Conservation (phyloP, 1,140 invertebrate genomes). For the Caenorhabditis inopinata region DNA sequence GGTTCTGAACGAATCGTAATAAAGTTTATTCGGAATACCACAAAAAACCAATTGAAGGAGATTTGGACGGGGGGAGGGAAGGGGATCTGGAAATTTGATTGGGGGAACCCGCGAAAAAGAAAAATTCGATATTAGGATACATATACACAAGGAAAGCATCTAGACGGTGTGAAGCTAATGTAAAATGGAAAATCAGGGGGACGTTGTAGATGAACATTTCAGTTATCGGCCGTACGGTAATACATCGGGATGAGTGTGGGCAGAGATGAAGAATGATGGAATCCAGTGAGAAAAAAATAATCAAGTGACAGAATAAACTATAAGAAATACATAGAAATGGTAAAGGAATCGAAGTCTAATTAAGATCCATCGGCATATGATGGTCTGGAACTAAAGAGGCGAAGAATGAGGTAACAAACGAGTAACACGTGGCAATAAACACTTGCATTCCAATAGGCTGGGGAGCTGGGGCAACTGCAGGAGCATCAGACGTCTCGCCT, state of each 20-base stretch:
- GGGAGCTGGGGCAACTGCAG: background rate
- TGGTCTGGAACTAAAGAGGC: slow-evolving; percentile 8
- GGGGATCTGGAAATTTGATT: no score
- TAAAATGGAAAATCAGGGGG: background rate
- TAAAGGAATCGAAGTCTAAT: background rate
- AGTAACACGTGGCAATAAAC: slow-evolving; percentile 1
- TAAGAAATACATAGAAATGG: background rate
- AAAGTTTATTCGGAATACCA: slow-evolving; percentile 31
- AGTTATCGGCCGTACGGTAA: slow-evolving; percentile 11
- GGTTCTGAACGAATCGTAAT: slow-evolving; percentile 24
- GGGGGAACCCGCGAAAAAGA: background rate
- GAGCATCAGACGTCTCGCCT: background rate
- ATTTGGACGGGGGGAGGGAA: background rate
- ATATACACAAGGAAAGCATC: slow-evolving; percentile 7
- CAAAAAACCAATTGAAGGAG: background rate
- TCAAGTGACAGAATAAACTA: background rate
- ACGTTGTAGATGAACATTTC: background rate
- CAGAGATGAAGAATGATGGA: background rate
- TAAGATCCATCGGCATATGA: slow-evolving; percentile 10
- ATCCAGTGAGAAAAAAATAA: slow-evolving; percentile 2
- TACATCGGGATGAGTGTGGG: slow-evolving; percentile 5
- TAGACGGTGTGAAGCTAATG: background rate
- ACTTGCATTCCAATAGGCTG: slow-evolving; percentile 20
- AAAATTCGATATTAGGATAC: slow-evolving; percentile 22
- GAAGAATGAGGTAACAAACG: slow-evolving; percentile 10